Base-by-base conservation (phyloP, 2,888 invertebrate genomes). In the Rhyacophila evoluta region DNA sequence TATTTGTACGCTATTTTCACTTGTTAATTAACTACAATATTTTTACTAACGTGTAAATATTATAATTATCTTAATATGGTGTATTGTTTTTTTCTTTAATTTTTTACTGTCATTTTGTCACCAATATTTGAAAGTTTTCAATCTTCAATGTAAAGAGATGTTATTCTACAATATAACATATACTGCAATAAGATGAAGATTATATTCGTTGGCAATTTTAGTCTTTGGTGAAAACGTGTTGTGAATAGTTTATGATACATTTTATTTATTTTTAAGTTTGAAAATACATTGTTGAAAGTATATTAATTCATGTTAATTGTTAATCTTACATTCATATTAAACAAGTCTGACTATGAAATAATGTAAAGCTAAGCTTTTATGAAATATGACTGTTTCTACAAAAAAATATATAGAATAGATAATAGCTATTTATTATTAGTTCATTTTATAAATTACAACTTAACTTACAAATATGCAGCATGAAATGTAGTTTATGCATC, bases 361-460 rank as follows among this genome's bases (percentile, higher is more conserved):
- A 55, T 33, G 29, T 55, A 55, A 55, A 55, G 19, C 19, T n/a
- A 25, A 19, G 55, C 55, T 55, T 55, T 55, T 55, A 55, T 55
- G 41, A 55, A 55, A 55, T 33, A 55, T 55, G 55, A 55, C 55
- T 55, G 41, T 41, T 41, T 41, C 10, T 39, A 39, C 39, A 39
- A 55, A 19, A n/a, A 55, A 19, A 55, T 3, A 2, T 25, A 55
- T 55, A 55, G 12, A 19, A 55, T 19, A 55, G 29, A 55, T 19
- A 55, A 25, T 10, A 55, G 10, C 19, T 55, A 55, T 10, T 8
- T 25, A 19, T 3, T 25, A 1, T 25, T 8, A 55, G 10, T 55
- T 25, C 10, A 25, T 55, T 10, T 39, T 15, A 12, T 15, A 39
- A n/a, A n/a, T n/a, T n/a, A n/a, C n/a, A n/a, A n/a, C n/a, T n/a